These are phyloP conservation scores for Ageneiosus marmoratus DNA, from an alignment of 2,113 vertebrate genomes.

Conservation along the genomic window DNA sequence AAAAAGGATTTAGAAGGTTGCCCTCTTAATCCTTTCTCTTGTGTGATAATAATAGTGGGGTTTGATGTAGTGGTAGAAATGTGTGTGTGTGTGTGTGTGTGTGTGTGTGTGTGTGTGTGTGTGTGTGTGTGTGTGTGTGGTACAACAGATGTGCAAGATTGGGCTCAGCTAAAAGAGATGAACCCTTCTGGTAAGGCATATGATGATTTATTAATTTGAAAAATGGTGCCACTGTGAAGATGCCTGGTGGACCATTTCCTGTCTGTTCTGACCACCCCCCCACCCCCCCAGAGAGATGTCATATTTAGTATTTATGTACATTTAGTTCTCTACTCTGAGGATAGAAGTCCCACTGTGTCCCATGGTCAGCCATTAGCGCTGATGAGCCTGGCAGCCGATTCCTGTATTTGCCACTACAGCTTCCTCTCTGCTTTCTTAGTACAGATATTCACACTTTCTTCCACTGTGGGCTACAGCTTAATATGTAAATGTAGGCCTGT, in stretches of 20 bases:
- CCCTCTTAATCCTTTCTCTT: slow-evolving; percentile 49
- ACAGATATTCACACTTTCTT: slow-evolving; percentile 24
- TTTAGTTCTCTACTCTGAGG: slow-evolving; percentile 31
- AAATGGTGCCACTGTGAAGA: slow-evolving; percentile 62
- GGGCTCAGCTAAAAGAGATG: slow-evolving; percentile 58
- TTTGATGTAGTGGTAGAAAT: slow-evolving; percentile 46
- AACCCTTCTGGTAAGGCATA: slow-evolving; percentile 60
- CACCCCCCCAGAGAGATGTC: slow-evolving; percentile 30
- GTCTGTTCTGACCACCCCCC: slow-evolving; percentile 2
- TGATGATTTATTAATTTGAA: slow-evolving; percentile 72
- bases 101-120: slow-evolving; percentile 51
- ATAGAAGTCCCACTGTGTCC: slow-evolving; percentile 33
- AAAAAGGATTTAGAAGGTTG: slow-evolving; percentile 47
- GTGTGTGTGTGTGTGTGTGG: slow-evolving; percentile 40
- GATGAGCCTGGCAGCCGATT: slow-evolving; percentile 36
- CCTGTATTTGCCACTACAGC: slow-evolving; percentile 38
- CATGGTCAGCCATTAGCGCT: slow-evolving; percentile 36
- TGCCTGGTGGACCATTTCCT: slow-evolving; percentile 37
- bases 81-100: slow-evolving; percentile 22
- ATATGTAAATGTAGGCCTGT: slow-evolving; percentile 36
- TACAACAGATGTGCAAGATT: slow-evolving; percentile 38
- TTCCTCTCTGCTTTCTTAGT: slow-evolving; percentile 14
- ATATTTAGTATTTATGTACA: slow-evolving; percentile 33
- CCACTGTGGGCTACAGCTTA: slow-evolving; percentile 50
- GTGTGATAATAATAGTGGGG: slow-evolving; percentile 46